Percentiles rank a stretch among this genome's conserved stretches.
phyloP scores from a whole-genome alignment of 2,797 vertebrate genomes.

The Fundulus diaphanus region DNA sequence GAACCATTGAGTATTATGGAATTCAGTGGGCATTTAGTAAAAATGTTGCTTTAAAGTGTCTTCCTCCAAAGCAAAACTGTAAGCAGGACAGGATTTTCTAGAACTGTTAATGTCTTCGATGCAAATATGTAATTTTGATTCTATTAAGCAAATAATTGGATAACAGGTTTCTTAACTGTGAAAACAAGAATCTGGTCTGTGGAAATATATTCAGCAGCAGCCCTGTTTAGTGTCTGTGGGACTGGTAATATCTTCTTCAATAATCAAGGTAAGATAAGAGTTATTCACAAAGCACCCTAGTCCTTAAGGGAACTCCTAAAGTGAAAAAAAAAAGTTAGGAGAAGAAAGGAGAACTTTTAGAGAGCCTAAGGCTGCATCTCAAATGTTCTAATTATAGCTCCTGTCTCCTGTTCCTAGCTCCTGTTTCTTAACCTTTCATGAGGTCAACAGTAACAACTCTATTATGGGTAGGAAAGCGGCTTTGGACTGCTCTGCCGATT shows the following conservation, averaged over 20 bases:
- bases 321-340: too few relatives aligned
- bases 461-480: too few relatives aligned
- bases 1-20: background rate
- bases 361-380: too few relatives aligned
- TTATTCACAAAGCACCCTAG: too few relatives aligned
- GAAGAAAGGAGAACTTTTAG: too few relatives aligned
- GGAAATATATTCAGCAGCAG: background rate
- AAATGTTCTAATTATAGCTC: too few relatives aligned
- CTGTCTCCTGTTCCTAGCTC: too few relatives aligned
- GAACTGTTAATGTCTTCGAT: background rate
- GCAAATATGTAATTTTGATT: background rate
- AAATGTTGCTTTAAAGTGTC: background rate
- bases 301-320: too few relatives aligned
- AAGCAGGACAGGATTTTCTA: background rate
- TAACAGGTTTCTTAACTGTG: background rate
- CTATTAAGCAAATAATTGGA: background rate
- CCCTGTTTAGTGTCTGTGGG: background rate
- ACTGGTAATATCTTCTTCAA: background rate
- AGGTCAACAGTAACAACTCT: too few relatives aligned
- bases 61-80: background rate
- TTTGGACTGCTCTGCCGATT: too few relatives aligned
- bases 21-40: background rate
- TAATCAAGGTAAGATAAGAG: too few relatives aligned
- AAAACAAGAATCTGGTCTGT: background rate
- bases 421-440: too few relatives aligned